Evolutionary conservation across 2,888 invertebrate species (phyloP).

Genomic region (Caenorhabditis wallacei): DNA sequence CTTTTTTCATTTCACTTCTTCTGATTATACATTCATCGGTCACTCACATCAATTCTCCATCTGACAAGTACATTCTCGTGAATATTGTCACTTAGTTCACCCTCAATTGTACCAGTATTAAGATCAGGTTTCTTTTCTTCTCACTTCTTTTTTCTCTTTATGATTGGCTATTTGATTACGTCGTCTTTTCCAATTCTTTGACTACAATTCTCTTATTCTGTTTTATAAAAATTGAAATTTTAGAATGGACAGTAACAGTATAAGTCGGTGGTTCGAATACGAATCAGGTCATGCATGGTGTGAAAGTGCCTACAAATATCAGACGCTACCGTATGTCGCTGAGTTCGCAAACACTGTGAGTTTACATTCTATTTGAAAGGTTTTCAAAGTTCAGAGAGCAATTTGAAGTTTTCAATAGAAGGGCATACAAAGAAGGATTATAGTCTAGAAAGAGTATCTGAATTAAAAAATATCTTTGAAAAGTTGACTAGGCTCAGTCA

Average conservation of each 20-base stretch:
- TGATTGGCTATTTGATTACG: constrained; percentile 35
- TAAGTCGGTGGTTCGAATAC: constrained; percentile 78
- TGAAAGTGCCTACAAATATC: constrained; percentile 82
- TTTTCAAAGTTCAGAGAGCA: too few species aligned
- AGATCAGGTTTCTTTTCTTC: constrained; percentile 35
- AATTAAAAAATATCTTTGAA: too few species aligned
- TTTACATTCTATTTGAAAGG: constrained; percentile 1
- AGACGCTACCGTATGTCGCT: constrained; percentile 79
- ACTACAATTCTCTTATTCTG: background rate
- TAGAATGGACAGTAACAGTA: constrained; percentile 38
- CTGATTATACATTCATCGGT: constrained; percentile 30
- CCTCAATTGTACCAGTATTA: constrained; percentile 24
- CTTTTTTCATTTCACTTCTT: background rate
- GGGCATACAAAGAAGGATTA: background rate
- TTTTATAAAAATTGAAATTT: background rate
- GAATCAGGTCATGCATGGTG: constrained; percentile 81
- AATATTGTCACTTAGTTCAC: constrained; percentile 28
- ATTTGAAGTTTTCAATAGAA: background rate
- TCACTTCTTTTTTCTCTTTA: background rate
- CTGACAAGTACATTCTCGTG: constrained; percentile 45
- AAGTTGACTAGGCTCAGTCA: too few species aligned
- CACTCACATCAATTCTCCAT: background rate
- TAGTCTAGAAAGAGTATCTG: too few species aligned
- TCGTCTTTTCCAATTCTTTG: constrained; percentile 15
- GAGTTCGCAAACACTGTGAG: constrained; percentile 80